Conservation (phyloP, 1,140 invertebrate genomes). For the Notospermus geniculatus region DNA sequence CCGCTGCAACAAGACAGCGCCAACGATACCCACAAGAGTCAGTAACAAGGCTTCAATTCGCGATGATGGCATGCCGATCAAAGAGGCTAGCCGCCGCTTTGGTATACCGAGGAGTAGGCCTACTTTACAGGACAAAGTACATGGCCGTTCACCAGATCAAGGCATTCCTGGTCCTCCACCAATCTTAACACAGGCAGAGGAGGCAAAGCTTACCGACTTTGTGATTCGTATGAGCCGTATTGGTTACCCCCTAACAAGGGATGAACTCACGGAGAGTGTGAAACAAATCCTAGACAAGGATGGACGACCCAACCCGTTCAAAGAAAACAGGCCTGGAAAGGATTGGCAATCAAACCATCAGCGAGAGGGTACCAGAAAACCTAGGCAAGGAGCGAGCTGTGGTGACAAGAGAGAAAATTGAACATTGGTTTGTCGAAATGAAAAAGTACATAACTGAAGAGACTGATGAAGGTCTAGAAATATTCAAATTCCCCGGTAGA, state of each 20-base stretch:
- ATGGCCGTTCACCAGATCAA: too few relatives aligned
- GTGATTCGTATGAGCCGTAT: slow-evolving; percentile 12
- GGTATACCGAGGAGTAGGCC: too few relatives aligned
- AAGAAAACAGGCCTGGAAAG: slow-evolving; percentile 37
- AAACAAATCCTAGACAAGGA: slow-evolving; percentile 20
- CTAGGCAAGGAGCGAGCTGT: slow-evolving; percentile 21
- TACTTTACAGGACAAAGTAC: too few relatives aligned
- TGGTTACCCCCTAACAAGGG: slow-evolving; percentile 15
- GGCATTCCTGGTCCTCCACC: not conserved
- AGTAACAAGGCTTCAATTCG: too few relatives aligned
- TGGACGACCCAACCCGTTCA: slow-evolving; percentile 14
- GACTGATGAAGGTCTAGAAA: too few relatives aligned
- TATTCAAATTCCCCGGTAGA: too few relatives aligned
- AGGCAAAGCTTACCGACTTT: slow-evolving; percentile 14
- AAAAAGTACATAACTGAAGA: too few relatives aligned
- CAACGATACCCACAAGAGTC: too few relatives aligned
- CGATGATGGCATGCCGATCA: too few relatives aligned
- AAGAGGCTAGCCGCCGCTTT: too few relatives aligned
- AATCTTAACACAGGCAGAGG: not conserved
- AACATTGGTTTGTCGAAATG: slow-evolving; percentile 12
- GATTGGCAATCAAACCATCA: slow-evolving; percentile 53
- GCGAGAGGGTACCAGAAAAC: not conserved
- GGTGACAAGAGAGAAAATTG: slow-evolving; percentile 12
- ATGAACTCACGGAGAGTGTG: slow-evolving; percentile 5
- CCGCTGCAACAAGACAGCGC: too few relatives aligned